Evolutionary conservation across 2,888 invertebrate genomes (phyloP), one percentile per base, ranked within the genome.

Genomic region (Drosophila anomelani): DNA sequence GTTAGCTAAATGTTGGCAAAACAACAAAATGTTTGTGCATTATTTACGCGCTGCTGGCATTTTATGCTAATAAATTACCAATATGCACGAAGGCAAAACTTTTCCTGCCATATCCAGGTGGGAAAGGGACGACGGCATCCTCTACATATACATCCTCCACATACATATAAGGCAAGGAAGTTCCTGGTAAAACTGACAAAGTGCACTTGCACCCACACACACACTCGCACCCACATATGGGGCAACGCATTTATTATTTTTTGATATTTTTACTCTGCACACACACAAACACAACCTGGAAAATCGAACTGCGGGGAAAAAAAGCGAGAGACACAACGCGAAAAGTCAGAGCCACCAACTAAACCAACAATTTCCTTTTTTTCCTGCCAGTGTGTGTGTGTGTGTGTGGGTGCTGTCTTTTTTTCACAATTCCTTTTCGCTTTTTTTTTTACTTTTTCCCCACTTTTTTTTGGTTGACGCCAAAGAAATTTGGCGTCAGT

Each of bases 401-500:
- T n/a, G 47, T 20, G 32, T 66, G 81, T 57, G 64, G 67, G 75
- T 71, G 74, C 32, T 39, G 59, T 44, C 23, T 44, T 26, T 29
- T 60, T 60, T 60, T 32, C 56, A n/a, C 38, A 20, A n/a, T 34
- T 23, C 36, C 6, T 49, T 55, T 15, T 51, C 4, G 17, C 17
- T 7, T 20, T n/a, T 56, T 44, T 38, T 54, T 10, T 36, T 15
- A 43, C n/a, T n/a, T 32, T 41, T 29, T 41, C 29, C 39, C 39
- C 47, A 43, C 43, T 47, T 73, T 69, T 82, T 80, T 78, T 74
- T 85, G 88, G 80, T 73, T 85, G 88, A 88, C 84, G 84, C 84
- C 84, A 84, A 88, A 88, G 83, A 84, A 88, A 88, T 84, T 84
- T 88, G 84, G 84, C 84, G 84, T 84, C 88, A 88, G 86, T 83